Percentiles rank a stretch among this genome's conserved stretches.
Evolutionary conservation across 2,113 vertebrate genomes (phyloP).

Genomic region (Gadus macrocephalus): DNA sequence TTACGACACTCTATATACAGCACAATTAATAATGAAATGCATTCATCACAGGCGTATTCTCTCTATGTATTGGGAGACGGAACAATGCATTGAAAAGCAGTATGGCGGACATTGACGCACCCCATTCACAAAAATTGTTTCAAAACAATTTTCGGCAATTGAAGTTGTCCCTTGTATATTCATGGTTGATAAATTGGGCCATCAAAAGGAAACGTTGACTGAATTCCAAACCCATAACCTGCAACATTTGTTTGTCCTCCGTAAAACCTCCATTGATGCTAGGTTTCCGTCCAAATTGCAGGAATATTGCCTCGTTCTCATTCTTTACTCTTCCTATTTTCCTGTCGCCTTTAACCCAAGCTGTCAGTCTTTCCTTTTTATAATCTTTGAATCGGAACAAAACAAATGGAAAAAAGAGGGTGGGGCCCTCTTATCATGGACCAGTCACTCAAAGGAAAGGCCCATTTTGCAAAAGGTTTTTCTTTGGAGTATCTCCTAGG

Average conservation of each 20-base stretch:
- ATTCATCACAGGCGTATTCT: too few relatives aligned
- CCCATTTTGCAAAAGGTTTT: background rate
- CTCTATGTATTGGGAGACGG: too few relatives aligned
- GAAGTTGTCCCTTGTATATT: background rate
- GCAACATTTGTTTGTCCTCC: constrained; percentile 11
- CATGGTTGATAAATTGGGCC: background rate
- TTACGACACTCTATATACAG: too few relatives aligned
- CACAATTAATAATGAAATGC: too few relatives aligned
- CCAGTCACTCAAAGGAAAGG: too few relatives aligned
- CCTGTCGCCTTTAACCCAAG: background rate
- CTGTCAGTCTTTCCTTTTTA: too few relatives aligned
- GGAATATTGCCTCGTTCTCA: background rate
- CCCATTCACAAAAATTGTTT: background rate
- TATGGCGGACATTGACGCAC: too few relatives aligned
- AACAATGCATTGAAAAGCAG: too few relatives aligned
- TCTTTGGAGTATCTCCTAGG: constrained; percentile 26
- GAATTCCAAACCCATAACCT: constrained; percentile 11
- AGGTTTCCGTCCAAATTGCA: background rate
- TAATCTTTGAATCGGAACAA: too few relatives aligned
- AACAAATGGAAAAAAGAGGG: too few relatives aligned
- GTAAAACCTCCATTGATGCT: background rate
- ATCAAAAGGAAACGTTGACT: constrained; percentile 8
- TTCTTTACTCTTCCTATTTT: background rate
- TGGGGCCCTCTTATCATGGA: too few relatives aligned
- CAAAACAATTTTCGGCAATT: background rate